phyloP scores from a whole-genome alignment of 2,888 invertebrate species.

The Papilio protenor region DNA sequence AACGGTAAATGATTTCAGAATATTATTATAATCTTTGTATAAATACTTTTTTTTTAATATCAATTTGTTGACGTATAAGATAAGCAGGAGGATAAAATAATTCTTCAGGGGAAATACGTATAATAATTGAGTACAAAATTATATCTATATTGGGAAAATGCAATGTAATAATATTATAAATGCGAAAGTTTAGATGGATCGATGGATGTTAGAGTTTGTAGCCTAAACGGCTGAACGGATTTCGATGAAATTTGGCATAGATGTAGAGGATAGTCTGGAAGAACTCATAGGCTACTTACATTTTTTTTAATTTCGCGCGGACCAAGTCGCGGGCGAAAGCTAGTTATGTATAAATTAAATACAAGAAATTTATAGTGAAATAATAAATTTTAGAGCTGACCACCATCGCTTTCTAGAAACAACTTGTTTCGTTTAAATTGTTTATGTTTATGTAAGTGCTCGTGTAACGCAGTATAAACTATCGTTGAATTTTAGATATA shows the following conservation, averaged over 20 bases:
- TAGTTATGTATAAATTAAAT: background rate
- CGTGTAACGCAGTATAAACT: slow-evolving; percentile 31
- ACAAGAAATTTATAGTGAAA: too few relatives aligned
- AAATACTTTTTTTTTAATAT: slow-evolving; percentile 17
- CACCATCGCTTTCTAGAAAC: slow-evolving; percentile 15
- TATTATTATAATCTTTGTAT: slow-evolving; percentile 18
- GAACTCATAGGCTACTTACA: too few relatives aligned
- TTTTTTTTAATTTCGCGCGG: too few relatives aligned
- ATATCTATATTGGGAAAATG: background rate
- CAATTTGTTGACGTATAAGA: slow-evolving; percentile 1
- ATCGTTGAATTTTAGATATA: slow-evolving; percentile 27
- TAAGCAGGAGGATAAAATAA: background rate
- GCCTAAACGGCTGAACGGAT: too few relatives aligned
- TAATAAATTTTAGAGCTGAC: background rate
- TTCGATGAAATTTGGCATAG: too few relatives aligned
- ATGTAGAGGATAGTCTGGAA: too few relatives aligned
- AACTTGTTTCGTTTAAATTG: slow-evolving; percentile 27
- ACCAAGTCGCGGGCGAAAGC: too few relatives aligned
- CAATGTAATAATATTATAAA: too few relatives aligned
- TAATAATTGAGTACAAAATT: background rate
- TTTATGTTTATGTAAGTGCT: slow-evolving; percentile 26
- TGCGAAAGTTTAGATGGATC: too few relatives aligned
- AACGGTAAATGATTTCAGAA: slow-evolving; percentile 25
- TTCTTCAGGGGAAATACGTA: background rate
- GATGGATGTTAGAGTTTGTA: too few relatives aligned